Percentiles rank a stretch among this genome's conserved stretches.
These are phyloP conservation scores for Empis stercorea DNA, from an alignment of 2,888 invertebrate genomes.

Conservation along the genomic window DNA sequence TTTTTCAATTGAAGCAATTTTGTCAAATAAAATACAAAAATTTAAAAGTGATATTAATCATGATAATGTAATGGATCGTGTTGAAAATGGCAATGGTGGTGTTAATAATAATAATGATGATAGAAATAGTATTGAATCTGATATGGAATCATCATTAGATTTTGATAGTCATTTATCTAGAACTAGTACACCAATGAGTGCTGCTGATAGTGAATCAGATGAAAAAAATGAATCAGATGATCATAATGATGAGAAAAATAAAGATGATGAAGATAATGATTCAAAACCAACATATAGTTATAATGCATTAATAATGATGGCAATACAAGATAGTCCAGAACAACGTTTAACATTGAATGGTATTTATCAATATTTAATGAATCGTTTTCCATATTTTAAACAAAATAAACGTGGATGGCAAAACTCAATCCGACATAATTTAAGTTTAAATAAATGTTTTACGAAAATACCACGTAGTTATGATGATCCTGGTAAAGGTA, in stretches of 20 bases:
- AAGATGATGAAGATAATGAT: slow-evolving; percentile 32
- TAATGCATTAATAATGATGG: slow-evolving; percentile 99
- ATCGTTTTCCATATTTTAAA: slow-evolving; percentile 93
- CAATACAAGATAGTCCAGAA: slow-evolving; percentile 89
- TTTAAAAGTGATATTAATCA: slow-evolving; percentile 25
- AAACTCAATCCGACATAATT: slow-evolving; percentile 94
- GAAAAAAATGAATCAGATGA: slow-evolving; percentile 16
- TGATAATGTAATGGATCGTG: slow-evolving; percentile 52
- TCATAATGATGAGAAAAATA: slow-evolving; percentile 21
- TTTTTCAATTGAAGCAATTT: slow-evolving; percentile 68
- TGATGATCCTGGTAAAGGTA: slow-evolving; percentile 98
- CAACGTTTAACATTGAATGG: slow-evolving; percentile 88
- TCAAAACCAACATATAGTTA: slow-evolving; percentile 97
- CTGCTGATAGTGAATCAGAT: slow-evolving; percentile 12
- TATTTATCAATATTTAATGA: slow-evolving; percentile 97
- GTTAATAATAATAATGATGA: slow-evolving; percentile 7
- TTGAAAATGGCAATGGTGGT: slow-evolving; percentile 33
- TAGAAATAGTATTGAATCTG: slow-evolving; percentile 11
- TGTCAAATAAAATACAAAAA: slow-evolving; percentile 43
- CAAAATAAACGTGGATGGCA: slow-evolving; percentile 99
- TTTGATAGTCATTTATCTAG: slow-evolving; percentile 20
- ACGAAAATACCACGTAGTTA: slow-evolving; percentile 94
- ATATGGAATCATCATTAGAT: slow-evolving; percentile 2
- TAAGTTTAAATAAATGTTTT: slow-evolving; percentile 96
- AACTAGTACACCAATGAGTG: slow-evolving; percentile 33